Evolutionary conservation across 2,797 vertebrate genomes (phyloP), one percentile per base, ranked within the genome.

Genomic region (Sebastes paucispinis): DNA sequence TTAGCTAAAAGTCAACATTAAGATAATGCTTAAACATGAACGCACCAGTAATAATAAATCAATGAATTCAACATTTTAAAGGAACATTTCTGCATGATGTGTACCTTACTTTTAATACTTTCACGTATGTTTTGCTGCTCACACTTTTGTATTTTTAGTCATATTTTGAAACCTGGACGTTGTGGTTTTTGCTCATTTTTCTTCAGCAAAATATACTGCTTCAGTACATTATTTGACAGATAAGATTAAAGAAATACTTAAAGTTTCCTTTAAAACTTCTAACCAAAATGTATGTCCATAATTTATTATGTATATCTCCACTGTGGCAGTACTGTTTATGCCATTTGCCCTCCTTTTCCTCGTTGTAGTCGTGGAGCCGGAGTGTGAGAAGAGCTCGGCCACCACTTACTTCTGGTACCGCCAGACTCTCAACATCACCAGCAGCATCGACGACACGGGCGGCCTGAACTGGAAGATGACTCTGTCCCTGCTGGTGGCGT

Each of bases 361-460:
- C 0, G 36, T 77, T 82, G 22, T 55, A 99, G 98, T 97, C 77
- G 95, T 98, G 86, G 98, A 96, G 91, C 90, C 97, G 0, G 98
- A 99, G 92, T 99, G 98, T 3, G 98, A 99, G 71, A 99, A 97
- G 93, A 99, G 98, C 91, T 99, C 98, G 0, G 98, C 98, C 73
- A 99, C 98, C 52, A 99, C 98, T 24, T 99, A 98, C 91, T 99
- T 99, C 95, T 99, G 98, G 98, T 99, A 99, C 91, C 95, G 98
- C 1, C 95, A 99, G 92, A 92, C 98, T 32, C 86, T 99, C 82
- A 97, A 99, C 92, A 99, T 98, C 91, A 99, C 98, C 91, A 96
- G 96, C 94, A 95, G 93, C 88, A 99, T 99, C 72, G 97, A 97
- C 0, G 97, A 99, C 92, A 97, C 97, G 0, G 97, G 98, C 0